Percentiles rank a stretch among this genome's conserved stretches.
Evolutionary conservation across 2,113 vertebrate species (phyloP).

Genomic region (Heterochromis multidens): DNA sequence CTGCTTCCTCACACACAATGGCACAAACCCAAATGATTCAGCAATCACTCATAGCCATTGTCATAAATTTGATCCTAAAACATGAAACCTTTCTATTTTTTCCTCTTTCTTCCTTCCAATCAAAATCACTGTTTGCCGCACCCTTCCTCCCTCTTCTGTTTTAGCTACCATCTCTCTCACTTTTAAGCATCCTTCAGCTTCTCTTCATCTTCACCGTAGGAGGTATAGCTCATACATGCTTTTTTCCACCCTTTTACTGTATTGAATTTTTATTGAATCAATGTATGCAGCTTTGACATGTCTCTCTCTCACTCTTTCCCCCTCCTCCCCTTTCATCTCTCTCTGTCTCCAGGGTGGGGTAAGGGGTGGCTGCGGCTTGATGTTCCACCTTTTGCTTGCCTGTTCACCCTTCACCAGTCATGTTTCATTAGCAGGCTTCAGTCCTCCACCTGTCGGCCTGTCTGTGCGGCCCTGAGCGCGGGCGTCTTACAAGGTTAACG

Average conservation of each 20-base stretch:
- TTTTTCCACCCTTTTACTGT: not conserved
- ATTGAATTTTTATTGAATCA: conserved; percentile 16
- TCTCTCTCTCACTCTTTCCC: not conserved
- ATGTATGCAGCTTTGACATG: not conserved
- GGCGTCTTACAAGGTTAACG: conserved; percentile 20
- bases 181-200: not conserved
- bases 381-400: conserved; percentile 29
- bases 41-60: not conserved
- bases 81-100: not conserved
- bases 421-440: conserved; percentile 61
- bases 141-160: not conserved
- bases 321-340: conserved; percentile 15
- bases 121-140: not conserved
- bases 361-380: not conserved
- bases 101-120: not conserved
- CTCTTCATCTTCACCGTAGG: not conserved
- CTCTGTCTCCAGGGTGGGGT: not conserved
- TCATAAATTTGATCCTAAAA: not conserved
- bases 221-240: not conserved
- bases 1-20: not conserved
- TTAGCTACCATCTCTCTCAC: not conserved
- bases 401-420: conserved; percentile 47
- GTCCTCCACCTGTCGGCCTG: conserved; percentile 23
- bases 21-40: not conserved
- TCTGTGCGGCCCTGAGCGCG: not conserved